Base-by-base conservation (phyloP, 30 jellyfish, hydroid and myxozoan genomes). In the Aurelia aurita region DNA sequence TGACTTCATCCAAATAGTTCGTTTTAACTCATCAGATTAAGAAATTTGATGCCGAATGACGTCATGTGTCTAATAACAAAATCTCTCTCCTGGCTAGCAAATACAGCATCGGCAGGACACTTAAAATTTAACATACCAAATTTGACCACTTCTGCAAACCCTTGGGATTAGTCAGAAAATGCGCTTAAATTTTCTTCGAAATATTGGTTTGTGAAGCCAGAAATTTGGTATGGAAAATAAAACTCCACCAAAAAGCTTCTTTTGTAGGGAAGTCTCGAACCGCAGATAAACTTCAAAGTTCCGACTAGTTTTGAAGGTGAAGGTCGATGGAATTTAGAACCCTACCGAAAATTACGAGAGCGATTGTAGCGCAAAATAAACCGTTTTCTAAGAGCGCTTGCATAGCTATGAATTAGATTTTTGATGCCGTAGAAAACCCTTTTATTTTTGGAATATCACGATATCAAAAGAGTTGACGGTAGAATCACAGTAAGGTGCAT, bases 181-280 rank as follows among this genome's bases (percentile, higher is more conserved):
- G 75, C 86, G 86, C 86, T 74, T 57, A 20, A 49, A 23, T 29
- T 74, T 51, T 74, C 75, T 76, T 73, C 72, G 19, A 74, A 32
- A 57, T 23, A 28, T 58, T 74, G 86, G 34, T 27, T 74, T 5
- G 55, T 74, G 58, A 20, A 51, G 60, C 21, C 86, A 54, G 74
- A 34, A 74, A 46, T 74, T 74, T 61, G 10, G 63, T 73, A 74
- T 29, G 32, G 86, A 73, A 27, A 57, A 35, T 39, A 74, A 55
- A 58, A 23, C 60, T 74, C 75, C 86, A 54, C 67, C 86, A 57
- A 57, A 54, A 35, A 54, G 28, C 27, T 61, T n/a, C 46, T 11
- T 57, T 27, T 39, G 72, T 22, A 32, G 61, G 86, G 39, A 74
- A 47, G 55, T 74, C 20, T 21, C n/a, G 23, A 54, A 57, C 64